phyloP scores from a whole-genome alignment of 2,888 invertebrate species.

The Melanotus villosus region DNA sequence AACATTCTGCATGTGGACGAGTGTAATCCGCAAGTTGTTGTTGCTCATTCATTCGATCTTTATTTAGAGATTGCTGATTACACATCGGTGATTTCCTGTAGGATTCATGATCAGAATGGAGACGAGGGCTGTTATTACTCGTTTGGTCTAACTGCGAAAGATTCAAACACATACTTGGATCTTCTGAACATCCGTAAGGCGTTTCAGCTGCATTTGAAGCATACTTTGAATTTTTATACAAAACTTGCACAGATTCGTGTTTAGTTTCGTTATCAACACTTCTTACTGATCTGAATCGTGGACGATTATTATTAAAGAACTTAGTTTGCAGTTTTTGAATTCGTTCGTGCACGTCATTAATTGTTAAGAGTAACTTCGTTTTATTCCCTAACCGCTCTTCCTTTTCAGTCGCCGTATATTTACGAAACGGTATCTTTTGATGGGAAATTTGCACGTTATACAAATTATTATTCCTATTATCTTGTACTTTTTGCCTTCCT shows the following conservation, averaged over 20 bases:
- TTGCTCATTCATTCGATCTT: too few species aligned
- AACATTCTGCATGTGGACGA: background rate
- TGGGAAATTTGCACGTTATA: background rate
- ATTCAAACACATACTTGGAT: background rate
- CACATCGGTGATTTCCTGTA: too few species aligned
- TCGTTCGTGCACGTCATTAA: slow-evolving; percentile 55
- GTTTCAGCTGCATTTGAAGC: background rate
- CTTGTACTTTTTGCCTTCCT: background rate
- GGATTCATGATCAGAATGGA: too few species aligned
- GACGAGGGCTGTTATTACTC: too few species aligned
- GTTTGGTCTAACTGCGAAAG: too few species aligned
- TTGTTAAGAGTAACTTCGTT: slow-evolving; percentile 54
- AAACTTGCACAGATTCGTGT: background rate
- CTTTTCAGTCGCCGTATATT: background rate
- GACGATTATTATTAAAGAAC: slow-evolving; percentile 49
- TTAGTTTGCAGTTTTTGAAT: slow-evolving; percentile 59
- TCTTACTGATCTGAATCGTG: slow-evolving; percentile 47
- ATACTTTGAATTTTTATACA: slow-evolving; percentile 22
- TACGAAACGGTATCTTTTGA: too few species aligned
- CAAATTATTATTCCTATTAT: background rate
- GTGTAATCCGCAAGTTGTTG: background rate
- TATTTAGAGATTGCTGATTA: too few species aligned
- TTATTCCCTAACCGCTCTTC: slow-evolving; percentile 21
- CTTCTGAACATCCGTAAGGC: background rate
- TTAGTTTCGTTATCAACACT: background rate